Evolutionary conservation across 2,797 vertebrate species (phyloP).

Genomic region (Enteromius thamalakanensis): DNA sequence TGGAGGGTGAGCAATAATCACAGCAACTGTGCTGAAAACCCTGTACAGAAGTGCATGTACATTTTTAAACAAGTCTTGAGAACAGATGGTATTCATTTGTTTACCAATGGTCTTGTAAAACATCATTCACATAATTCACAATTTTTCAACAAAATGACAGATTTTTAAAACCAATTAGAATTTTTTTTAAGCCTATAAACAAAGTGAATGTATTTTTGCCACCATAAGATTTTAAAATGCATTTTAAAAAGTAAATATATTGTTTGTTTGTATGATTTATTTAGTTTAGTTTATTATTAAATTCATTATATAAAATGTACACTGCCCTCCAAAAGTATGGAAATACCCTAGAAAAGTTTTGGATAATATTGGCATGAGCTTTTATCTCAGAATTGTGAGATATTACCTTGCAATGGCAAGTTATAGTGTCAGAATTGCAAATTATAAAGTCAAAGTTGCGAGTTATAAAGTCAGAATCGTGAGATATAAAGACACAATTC

Average conservation of each 20-base stretch:
- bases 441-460: too few relatives aligned
- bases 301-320: background rate
- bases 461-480: too few relatives aligned
- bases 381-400: too few relatives aligned
- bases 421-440: too few relatives aligned
- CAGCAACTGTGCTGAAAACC: constrained; percentile 12
- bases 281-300: background rate
- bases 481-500: too few relatives aligned
- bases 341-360: too few relatives aligned
- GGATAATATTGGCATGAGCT: too few relatives aligned
- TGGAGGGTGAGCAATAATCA: constrained; percentile 85
- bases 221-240: background rate
- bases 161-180: too few relatives aligned
- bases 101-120: background rate
- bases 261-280: background rate
- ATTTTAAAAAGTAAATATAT: background rate
- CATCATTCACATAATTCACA: background rate
- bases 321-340: too few relatives aligned
- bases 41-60: background rate
- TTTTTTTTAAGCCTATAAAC: background rate
- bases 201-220: background rate
- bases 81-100: background rate
- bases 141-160: background rate
- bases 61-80: background rate
- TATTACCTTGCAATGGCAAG: too few relatives aligned